Percentiles rank a stretch among this genome's conserved stretches.
Evolutionary conservation across 2,113 vertebrate genomes (phyloP).

Genomic region (Chascanopsetta lugubris): DNA sequence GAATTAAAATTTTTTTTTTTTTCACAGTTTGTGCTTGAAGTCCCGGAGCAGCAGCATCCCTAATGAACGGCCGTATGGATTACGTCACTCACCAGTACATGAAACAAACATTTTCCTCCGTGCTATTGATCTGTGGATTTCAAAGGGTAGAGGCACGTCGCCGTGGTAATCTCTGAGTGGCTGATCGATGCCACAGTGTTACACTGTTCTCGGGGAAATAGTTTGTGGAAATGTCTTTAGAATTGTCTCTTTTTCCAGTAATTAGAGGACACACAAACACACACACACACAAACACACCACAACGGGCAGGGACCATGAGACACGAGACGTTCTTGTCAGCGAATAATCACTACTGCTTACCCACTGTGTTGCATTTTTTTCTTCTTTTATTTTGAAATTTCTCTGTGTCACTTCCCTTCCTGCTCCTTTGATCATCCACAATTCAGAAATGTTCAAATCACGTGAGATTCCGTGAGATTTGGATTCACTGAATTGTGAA

Average conservation of each 20-base stretch:
- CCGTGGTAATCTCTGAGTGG: slow-evolving; percentile 19
- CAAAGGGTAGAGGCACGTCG: slow-evolving; percentile 21
- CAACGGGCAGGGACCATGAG: neutral
- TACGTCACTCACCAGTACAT: neutral
- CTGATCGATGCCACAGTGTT: slow-evolving; percentile 38
- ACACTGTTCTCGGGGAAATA: slow-evolving; percentile 33
- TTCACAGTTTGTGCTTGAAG: neutral
- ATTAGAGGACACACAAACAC: neutral
- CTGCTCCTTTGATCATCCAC: no score
- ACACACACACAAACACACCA: no score
- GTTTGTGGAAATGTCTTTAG: slow-evolving; percentile 35
- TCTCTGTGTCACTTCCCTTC: no score
- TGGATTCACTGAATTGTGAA: no score
- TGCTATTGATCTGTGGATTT: slow-evolving; percentile 49
- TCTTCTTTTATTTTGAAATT: neutral
- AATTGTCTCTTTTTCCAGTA: slow-evolving; percentile 20
- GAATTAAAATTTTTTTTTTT: no score
- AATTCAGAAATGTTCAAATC: no score
- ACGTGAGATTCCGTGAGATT: no score
- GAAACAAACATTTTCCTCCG: slow-evolving; percentile 8
- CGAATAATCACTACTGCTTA: neutral
- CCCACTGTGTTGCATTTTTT: neutral
- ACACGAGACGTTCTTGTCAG: neutral
- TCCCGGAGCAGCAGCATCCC: neutral
- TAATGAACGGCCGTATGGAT: neutral